Evolutionary conservation across 1,140 invertebrate species (phyloP).

Genomic region (Pseudomyrmex dendroicus): DNA sequence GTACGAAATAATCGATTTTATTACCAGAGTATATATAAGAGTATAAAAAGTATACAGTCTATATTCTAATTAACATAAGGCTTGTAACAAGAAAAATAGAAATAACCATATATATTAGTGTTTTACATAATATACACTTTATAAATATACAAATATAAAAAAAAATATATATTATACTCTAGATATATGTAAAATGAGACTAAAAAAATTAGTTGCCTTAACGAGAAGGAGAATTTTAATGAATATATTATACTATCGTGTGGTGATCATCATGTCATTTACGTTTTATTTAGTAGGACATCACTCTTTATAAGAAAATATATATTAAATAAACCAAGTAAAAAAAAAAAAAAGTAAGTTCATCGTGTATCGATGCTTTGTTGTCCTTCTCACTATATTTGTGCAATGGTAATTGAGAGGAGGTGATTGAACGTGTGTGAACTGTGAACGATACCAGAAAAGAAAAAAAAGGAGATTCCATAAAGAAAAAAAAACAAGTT

Average conservation of each 20-base stretch:
- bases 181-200: conserved; percentile 81
- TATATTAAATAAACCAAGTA: conserved; percentile 78
- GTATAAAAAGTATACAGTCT: conserved; percentile 84
- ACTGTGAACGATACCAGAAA: conserved; percentile 22
- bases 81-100: conserved; percentile 85
- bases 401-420: conserved; percentile 56
- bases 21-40: conserved; percentile 84
- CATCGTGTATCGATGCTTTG: conserved; percentile 71
- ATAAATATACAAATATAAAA: conserved; percentile 77
- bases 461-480: conserved; percentile 21
- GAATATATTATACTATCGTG: conserved; percentile 74
- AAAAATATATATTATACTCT: conserved; percentile 78
- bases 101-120: conserved; percentile 85
- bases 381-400: conserved; percentile 70
- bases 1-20: conserved; percentile 84
- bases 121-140: conserved; percentile 86
- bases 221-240: conserved; percentile 76
- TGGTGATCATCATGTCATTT: conserved; percentile 76
- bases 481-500: conserved; percentile 51
- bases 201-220: conserved; percentile 83
- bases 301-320: conserved; percentile 77
- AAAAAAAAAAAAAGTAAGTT: conserved; percentile 69
- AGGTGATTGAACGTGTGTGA: conserved; percentile 53
- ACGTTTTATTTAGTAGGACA: conserved; percentile 76
- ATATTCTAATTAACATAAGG: conserved; percentile 85